Conservation (phyloP, 1,140 invertebrate genomes). For the Papilio dardanus region DNA sequence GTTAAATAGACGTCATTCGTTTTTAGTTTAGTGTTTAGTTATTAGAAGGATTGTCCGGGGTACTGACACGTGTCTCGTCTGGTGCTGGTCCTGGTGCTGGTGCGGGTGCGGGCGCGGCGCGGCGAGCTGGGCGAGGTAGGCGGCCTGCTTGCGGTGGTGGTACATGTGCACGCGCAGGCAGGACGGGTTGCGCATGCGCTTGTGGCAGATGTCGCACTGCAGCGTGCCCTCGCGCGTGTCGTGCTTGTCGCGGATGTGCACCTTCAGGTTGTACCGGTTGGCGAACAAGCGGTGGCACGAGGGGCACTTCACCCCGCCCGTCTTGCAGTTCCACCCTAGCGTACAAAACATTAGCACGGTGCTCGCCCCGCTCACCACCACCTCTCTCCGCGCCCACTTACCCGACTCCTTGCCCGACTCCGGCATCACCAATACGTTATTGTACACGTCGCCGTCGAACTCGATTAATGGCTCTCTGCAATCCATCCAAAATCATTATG, state of each 20-base stretch:
- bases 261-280: conserved; percentile 85
- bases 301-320: conserved; percentile 83
- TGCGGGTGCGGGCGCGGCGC: conserved; percentile 49
- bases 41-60: too few relatives aligned
- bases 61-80: conserved; percentile 64
- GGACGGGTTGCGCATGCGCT: conserved; percentile 83
- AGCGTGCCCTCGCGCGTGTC: conserved; percentile 81
- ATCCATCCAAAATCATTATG: conserved; percentile 49
- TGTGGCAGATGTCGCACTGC: conserved; percentile 83
- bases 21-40: background rate
- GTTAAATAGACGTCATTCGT: too few relatives aligned
- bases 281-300: conserved; percentile 84
- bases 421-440: conserved; percentile 70
- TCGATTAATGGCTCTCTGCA: conserved; percentile 74
- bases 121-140: conserved; percentile 69
- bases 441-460: conserved; percentile 74
- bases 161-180: conserved; percentile 84
- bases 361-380: too few relatives aligned
- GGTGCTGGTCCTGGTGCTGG: too few relatives aligned
- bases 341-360: background rate
- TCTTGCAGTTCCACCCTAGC: conserved; percentile 77
- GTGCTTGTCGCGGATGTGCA: conserved; percentile 85
- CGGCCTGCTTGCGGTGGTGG: conserved; percentile 83
- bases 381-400: conserved; percentile 58
- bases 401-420: conserved; percentile 72